Base-by-base conservation (phyloP, 2,888 invertebrate genomes). In the Chromoteleia sp. region DNA sequence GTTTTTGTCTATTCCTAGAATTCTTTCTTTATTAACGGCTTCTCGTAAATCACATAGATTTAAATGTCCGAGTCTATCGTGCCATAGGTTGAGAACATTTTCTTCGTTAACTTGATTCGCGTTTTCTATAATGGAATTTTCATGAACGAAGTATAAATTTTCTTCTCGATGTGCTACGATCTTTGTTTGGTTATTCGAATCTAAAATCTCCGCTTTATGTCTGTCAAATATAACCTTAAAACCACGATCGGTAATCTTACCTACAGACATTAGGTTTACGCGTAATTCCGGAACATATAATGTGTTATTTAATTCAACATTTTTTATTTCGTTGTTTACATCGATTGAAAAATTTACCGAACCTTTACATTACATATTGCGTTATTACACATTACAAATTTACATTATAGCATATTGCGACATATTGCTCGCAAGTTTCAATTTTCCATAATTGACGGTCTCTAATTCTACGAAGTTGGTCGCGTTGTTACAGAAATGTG, bases 201-300 rank as follows among this genome's bases (percentile, higher is more conserved):
- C 33, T 33, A 33, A 1, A 8, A 33, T 33, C 10, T 8, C 5
- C 1, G 33, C 33, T 1, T 33, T 33, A 1, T 4, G 2, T 1
- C 7, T 8, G 8, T 33, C 7, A 8, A 33, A 33, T 1, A 33
- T 8, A 8, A 33, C 33, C 15, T 52, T 52, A n/a, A 52, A 52
- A 14, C 30, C 52, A 6, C 25, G n/a, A 30, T 52, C 14, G 29
- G 52, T 52, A 15, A 52, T 52, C n/a, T 52, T 52, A 1, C 29
- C 29, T 8, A 52, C 52, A 5, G 52, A 52, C 30, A 52, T 15
- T 30, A 52, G 5, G n/a, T 52, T 52, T 7, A n/a, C 7, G 10
- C 15, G 14, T 25, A 50, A 21, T 25, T 50, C 19, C 25, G 25
- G 25, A 4, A 25, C 25, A 25, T 4, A 25, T 4, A 25, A 5